These are phyloP conservation scores for Arothron firmamentum DNA, from an alignment of 2,113 vertebrate species.

Conservation along the genomic window DNA sequence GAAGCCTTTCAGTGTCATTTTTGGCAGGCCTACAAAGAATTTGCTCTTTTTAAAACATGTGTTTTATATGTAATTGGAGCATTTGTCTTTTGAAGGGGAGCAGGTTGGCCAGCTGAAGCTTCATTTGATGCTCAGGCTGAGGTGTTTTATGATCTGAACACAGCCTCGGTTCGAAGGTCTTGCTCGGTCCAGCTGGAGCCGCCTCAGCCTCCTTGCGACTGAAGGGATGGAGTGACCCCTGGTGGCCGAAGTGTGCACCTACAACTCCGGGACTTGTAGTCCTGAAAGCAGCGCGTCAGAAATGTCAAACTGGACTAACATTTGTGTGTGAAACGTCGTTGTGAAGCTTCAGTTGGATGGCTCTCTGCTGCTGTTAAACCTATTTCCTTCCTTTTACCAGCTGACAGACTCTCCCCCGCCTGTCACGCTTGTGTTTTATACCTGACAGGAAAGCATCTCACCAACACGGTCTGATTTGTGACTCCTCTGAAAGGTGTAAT, in stretches of 20 bases:
- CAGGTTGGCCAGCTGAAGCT: constrained; percentile 35
- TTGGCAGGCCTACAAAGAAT: constrained; percentile 61
- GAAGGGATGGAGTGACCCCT: constrained; percentile 67
- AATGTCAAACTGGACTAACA: constrained; percentile 11
- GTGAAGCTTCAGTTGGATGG: constrained; percentile 12
- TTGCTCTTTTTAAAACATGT: constrained; percentile 53
- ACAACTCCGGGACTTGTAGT: constrained; percentile 2
- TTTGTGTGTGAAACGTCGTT: constrained; percentile 8
- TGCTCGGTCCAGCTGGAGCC: constrained; percentile 44
- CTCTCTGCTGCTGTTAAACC: constrained; percentile 17
- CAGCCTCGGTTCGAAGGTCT: constrained; percentile 28
- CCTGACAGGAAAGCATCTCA: constrained; percentile 58
- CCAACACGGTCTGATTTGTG: constrained; percentile 59
- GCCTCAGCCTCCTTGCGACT: constrained; percentile 3
- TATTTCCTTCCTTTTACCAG: constrained; percentile 23
- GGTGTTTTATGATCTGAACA: constrained; percentile 26
- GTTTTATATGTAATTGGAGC: constrained; percentile 55
- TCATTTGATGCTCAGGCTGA: constrained; percentile 25
- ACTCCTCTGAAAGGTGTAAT: constrained; percentile 60
- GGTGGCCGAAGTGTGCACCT: constrained; percentile 45
- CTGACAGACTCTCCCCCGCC: constrained; percentile 38
- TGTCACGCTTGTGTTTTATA: constrained; percentile 45
- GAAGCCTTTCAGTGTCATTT: constrained; percentile 52
- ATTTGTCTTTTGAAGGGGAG: constrained; percentile 23
- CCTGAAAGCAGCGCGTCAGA: constrained; percentile 7